phyloP scores from a whole-genome alignment of 2,888 invertebrate species.

The Rhagonycha lutea region DNA sequence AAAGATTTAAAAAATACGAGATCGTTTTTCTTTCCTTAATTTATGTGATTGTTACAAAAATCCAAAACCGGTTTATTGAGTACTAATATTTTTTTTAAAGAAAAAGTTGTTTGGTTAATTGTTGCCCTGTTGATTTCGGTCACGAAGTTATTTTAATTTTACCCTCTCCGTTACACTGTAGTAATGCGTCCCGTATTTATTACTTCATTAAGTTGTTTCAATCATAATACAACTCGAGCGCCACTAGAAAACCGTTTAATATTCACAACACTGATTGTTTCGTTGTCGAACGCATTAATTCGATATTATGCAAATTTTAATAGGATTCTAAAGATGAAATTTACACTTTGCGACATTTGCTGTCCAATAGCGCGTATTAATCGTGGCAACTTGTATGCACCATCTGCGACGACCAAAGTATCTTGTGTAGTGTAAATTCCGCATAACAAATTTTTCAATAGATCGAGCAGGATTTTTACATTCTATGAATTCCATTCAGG shows the following conservation, averaged over 20 bases:
- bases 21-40: not conserved
- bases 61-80: not conserved
- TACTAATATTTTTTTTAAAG: not conserved
- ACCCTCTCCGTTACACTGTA: not conserved
- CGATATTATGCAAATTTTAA: not conserved
- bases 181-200: not conserved
- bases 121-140: not conserved
- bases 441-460: not conserved
- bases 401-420: not conserved
- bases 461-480: not conserved
- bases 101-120: not conserved
- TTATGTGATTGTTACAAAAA: not conserved
- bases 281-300: not conserved
- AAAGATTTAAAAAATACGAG: not conserved
- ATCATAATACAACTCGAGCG: not conserved
- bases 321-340: not conserved
- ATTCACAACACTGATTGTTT: not conserved
- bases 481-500: not conserved
- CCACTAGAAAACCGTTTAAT: not conserved
- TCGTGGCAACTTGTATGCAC: not conserved
- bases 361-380: not conserved
- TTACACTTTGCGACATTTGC: not conserved
- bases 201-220: not conserved
- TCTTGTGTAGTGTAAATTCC: not conserved
- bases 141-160: not conserved